A percentile compares a stretch with the other conserved stretches of the same genome.
These are phyloP conservation scores for Ophiodon elongatus DNA, from an alignment of 2,113 vertebrate species.

Conservation along the genomic window DNA sequence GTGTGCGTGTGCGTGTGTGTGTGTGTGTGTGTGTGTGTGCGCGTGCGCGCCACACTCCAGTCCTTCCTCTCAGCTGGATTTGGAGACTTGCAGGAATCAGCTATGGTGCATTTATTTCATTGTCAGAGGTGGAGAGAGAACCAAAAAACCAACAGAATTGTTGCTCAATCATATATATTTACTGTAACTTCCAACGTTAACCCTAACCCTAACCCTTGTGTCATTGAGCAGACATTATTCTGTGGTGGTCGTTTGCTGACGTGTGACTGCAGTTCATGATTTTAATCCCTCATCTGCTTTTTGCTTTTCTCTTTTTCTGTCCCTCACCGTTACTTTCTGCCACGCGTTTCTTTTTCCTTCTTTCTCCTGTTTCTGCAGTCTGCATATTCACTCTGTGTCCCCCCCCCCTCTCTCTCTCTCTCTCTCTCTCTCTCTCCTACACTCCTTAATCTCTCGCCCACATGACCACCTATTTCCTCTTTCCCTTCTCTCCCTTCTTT, in stretches of 20 bases:
- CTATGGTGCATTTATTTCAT: conserved; percentile 8
- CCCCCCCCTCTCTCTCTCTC: neutral
- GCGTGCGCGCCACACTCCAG: neutral
- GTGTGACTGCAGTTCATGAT: neutral
- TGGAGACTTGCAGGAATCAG: conserved; percentile 30
- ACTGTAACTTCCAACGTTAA: neutral
- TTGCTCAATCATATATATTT: neutral
- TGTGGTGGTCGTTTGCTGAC: conserved; percentile 1
- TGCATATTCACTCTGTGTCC: conserved; percentile 30
- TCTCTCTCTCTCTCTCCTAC: neutral
- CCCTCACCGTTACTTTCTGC: conserved; percentile 9
- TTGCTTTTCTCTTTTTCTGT: neutral
- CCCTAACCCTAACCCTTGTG: too few species aligned
- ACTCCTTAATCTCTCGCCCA: conserved; percentile 14
- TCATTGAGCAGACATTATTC: neutral
- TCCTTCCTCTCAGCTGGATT: conserved; percentile 29
- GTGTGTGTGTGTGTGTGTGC: conserved; percentile 24
- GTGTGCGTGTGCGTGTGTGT: conserved; percentile 18
- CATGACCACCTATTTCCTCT: conserved; percentile 28
- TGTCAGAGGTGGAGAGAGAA: neutral
- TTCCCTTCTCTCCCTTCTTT: neutral
- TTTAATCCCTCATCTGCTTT: neutral
- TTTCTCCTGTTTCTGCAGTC: conserved; percentile 34
- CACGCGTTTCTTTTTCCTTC: conserved; percentile 7
- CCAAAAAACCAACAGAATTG: neutral